Base-by-base conservation (phyloP, 2,797 vertebrate species). In the Micropoecilia bifurca region DNA sequence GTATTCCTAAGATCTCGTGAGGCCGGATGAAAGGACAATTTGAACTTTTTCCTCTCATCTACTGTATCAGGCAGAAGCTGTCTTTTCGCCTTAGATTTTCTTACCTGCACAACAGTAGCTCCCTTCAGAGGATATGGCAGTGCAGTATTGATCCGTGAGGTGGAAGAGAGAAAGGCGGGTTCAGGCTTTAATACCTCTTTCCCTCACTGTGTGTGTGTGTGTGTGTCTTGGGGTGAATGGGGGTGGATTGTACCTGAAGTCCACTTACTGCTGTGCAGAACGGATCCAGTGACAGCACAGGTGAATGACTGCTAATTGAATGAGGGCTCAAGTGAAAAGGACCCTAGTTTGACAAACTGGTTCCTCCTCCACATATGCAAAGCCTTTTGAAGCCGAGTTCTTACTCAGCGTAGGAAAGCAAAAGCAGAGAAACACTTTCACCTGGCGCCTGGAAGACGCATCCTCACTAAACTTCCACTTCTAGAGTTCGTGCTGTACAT, bases 1-100 rank as follows among this genome's bases (percentile, higher is more conserved):
- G 84, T 82, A 83, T 90, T 92, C 82, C 79, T 85, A 81, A 91
- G 85, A 94, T 93, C 87, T 90, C 87, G 83, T 90, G 90, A 92
- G 90, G 85, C 76, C 39, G 89, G 84, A 93, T 94, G 87, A 95
- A 95, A 93, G 94, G 91, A 93, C 94, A 94, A 92, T 92, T 92
- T 95, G 89, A 96, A 95, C 92, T 94, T 95, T 93, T 94, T 93
- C 47, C 87, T 93, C 90, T 90, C 88, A 88, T 93, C 86, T 83
- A 28, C 89, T 76, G 77, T 79, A 90, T 87, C 91, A 91, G 86
- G 89, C 83, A 80, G 82, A 89, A 84, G 82, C 86, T 89, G 91
- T 92, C 89, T 93, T 90, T 90, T 93, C 83, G 85, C 93, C 90
- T 93, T 91, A 92, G 88, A 93, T 93, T 93, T 93, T 92, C 91